Base-by-base conservation (phyloP, 2,888 invertebrate genomes). In the Stictocephala bisonia region DNA sequence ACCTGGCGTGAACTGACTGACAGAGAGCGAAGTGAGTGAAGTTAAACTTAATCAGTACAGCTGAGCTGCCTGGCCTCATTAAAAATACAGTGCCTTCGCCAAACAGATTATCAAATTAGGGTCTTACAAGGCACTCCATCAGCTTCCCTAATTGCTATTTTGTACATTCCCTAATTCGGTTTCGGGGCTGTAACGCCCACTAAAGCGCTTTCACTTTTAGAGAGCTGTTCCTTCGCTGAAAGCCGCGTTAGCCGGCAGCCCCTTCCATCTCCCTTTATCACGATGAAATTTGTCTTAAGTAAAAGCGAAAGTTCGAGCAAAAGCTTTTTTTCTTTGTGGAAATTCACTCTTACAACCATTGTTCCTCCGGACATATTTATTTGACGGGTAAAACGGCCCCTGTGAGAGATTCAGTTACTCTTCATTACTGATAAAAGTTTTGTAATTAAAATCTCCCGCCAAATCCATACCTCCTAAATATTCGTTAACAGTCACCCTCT, bases 81-180 rank as follows among this genome's bases (percentile, higher is more conserved):
- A 60, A 60, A 60, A 60, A 60, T 60, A 60, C 60, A 60, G 35
- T 40, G 60, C 40, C 60, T 60, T 11, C 60, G 31, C 60, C 60
- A 40, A 22, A 60, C 60, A 60, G 60, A 60, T 60, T 60, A 60
- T 60, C 60, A 40, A 60, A 60, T 60, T 60, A 60, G 60, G 35
- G 35, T 22, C 35, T 56, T 20, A 60, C 60, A 58, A 60, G 60
- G 40, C 40, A 60, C 60, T 60, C 60, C 60, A 60, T 60, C 60
- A 40, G 60, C 20, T 40, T 22, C n/a, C 22, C 60, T 60, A 60
- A 60, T 60, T 60, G 60, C 60, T 60, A 60, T 60, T 60, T 60
- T 60, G 60, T 60, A 35, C 18, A n/a, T n/a, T 35, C 60, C 20
- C 60, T 60, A 60, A 60, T 60, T 60, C 40, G 20, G 35, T 60